These are phyloP conservation scores for Mus caroli DNA, from an alignment of 2,797 vertebrate species.

Conservation along the genomic window DNA sequence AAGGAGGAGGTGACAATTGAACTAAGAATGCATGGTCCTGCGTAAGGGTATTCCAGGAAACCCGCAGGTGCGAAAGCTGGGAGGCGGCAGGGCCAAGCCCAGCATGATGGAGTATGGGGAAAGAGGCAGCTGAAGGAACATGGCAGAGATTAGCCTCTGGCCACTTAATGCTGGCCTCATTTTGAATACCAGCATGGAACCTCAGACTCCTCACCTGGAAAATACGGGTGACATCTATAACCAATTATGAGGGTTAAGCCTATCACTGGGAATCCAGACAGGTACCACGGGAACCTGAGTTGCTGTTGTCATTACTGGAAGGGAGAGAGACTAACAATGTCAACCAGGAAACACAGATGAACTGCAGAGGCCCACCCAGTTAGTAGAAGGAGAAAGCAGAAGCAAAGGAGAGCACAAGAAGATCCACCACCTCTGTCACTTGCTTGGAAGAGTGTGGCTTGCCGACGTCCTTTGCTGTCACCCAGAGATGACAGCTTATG, in stretches of 20 bases:
- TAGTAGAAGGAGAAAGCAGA: not conserved
- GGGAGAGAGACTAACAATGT: accelerated
- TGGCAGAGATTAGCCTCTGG: not conserved
- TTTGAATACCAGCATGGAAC: not conserved
- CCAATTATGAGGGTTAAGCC: not conserved
- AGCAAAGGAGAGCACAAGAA: not conserved
- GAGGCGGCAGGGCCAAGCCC: not conserved
- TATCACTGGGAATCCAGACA: not conserved
- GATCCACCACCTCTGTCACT: not conserved
- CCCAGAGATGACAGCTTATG: not conserved
- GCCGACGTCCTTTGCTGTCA: not conserved
- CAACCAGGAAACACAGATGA: not conserved
- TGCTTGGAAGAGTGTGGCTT: not conserved
- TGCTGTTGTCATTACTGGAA: not conserved
- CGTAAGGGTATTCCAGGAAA: not conserved
- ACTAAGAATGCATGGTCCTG: not conserved
- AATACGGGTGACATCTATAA: not conserved
- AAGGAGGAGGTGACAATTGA: not conserved
- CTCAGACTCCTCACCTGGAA: constrained; percentile 27
- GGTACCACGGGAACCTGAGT: not conserved
- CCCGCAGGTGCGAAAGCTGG: not conserved
- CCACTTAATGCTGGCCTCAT: not conserved
- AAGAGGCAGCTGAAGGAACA: not conserved
- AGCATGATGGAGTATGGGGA: accelerated
- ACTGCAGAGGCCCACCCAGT: not conserved